Conservation (phyloP, 2,797 vertebrate species). For the Botia kubotai region DNA sequence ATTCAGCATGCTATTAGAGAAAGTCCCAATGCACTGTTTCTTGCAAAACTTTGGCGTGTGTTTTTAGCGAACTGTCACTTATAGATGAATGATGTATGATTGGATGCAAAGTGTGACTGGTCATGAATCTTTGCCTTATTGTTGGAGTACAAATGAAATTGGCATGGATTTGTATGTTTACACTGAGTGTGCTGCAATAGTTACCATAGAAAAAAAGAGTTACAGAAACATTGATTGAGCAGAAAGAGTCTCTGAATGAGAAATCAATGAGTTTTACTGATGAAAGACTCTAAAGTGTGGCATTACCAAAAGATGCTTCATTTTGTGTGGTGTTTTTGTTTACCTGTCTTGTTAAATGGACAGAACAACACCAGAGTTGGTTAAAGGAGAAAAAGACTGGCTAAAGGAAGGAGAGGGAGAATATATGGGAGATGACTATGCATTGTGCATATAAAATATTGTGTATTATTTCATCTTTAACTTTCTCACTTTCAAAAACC, state of each 20-base stretch:
- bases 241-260: slow-evolving; percentile 2
- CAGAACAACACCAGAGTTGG: neutral
- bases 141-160: slow-evolving; percentile 19
- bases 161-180: slow-evolving; percentile 33
- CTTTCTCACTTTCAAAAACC: neutral
- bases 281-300: slow-evolving; percentile 3
- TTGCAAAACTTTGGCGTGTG: neutral
- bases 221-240: slow-evolving; percentile 33
- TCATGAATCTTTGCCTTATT: slow-evolving; percentile 17
- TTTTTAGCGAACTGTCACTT: slow-evolving; percentile 14
- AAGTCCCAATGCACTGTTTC: slow-evolving; percentile 1
- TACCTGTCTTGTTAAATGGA: neutral
- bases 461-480: neutral
- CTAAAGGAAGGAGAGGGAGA: neutral
- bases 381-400: neutral
- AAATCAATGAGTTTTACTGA: slow-evolving; percentile 28
- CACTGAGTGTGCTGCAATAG: neutral
- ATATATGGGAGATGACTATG: too few species aligned
- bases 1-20: neutral
- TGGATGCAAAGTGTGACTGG: slow-evolving; percentile 9
- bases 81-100: slow-evolving; percentile 22
- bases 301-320: neutral
- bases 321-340: neutral
- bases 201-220: neutral
- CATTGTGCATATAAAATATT: too few species aligned